Percentiles rank a stretch among this genome's conserved stretches.
phyloP scores from a whole-genome alignment of 2,888 invertebrate species.

The Agrotis puta region DNA sequence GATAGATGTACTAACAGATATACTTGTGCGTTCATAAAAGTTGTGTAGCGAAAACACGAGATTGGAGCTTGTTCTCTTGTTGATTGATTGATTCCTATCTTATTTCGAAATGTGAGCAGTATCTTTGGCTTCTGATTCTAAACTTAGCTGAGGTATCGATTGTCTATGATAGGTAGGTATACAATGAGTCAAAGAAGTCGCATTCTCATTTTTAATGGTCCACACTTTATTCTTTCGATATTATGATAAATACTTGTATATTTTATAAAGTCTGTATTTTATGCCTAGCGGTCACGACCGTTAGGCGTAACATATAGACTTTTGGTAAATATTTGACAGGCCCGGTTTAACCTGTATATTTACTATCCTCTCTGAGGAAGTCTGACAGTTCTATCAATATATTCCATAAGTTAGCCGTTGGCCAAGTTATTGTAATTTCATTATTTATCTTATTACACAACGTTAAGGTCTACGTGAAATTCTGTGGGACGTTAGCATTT shows the following conservation, averaged over 20 bases:
- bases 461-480: constrained; percentile 44
- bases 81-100: constrained; percentile 25
- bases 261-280: constrained; percentile 30
- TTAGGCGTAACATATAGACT: too few relatives aligned
- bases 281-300: constrained; percentile 27
- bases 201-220: constrained; percentile 16
- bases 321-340: constrained; percentile 50
- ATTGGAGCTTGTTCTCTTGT: constrained; percentile 31
- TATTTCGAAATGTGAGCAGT: not conserved
- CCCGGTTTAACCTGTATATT: constrained; percentile 44
- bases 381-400: constrained; percentile 51
- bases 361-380: constrained; percentile 37
- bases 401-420: constrained; percentile 43
- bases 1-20: constrained; percentile 41
- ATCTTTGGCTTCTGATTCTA: constrained; percentile 11
- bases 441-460: constrained; percentile 49
- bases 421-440: constrained; percentile 50
- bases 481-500: constrained; percentile 33
- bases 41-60: constrained; percentile 29
- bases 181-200: constrained; percentile 7
- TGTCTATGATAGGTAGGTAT: not conserved
- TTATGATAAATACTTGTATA: constrained; percentile 19
- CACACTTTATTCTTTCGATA: constrained; percentile 9
- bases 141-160: constrained; percentile 11
- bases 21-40: constrained; percentile 49